phyloP scores from a whole-genome alignment of 1,140 invertebrate genomes.

The Diorhabda sublineata region DNA sequence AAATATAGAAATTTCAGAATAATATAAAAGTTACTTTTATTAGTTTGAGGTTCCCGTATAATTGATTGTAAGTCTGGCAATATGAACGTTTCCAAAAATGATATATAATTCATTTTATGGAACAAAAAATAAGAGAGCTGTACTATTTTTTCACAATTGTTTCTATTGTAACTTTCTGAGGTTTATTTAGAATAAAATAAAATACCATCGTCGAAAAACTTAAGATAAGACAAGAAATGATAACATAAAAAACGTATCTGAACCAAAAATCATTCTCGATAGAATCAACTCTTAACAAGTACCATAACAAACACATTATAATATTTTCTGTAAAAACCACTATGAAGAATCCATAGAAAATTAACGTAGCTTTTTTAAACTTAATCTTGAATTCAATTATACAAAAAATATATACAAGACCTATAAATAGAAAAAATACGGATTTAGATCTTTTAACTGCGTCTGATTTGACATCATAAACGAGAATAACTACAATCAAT shows the following conservation, averaged over 20 bases:
- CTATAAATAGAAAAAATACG: slow-evolving; percentile 61
- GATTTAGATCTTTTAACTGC: slow-evolving; percentile 37
- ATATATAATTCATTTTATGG: no score
- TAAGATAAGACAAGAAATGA: slow-evolving; percentile 42
- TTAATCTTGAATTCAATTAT: slow-evolving; percentile 71
- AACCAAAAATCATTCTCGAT: slow-evolving; percentile 58
- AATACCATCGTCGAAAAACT: slow-evolving; percentile 42
- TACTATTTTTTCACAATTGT: slow-evolving; percentile 1
- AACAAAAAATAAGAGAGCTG: no score
- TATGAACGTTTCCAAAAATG: no score
- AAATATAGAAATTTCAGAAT: no score
- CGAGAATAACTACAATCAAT: slow-evolving; percentile 32
- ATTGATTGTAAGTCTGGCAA: no score
- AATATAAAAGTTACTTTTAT: no score
- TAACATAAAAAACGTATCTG: slow-evolving; percentile 52
- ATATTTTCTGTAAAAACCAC: slow-evolving; percentile 63
- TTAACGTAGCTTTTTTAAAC: slow-evolving; percentile 63
- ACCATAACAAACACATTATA: slow-evolving; percentile 62
- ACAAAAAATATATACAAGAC: slow-evolving; percentile 67
- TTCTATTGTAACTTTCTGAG: slow-evolving; percentile 33
- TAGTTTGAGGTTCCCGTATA: no score
- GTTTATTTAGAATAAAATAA: slow-evolving; percentile 37
- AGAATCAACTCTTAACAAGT: slow-evolving; percentile 51
- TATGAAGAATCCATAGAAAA: slow-evolving; percentile 61
- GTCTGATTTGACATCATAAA: slow-evolving; percentile 42